Conservation (phyloP, 2,888 invertebrate species). For the Dexiosoma caninum region DNA sequence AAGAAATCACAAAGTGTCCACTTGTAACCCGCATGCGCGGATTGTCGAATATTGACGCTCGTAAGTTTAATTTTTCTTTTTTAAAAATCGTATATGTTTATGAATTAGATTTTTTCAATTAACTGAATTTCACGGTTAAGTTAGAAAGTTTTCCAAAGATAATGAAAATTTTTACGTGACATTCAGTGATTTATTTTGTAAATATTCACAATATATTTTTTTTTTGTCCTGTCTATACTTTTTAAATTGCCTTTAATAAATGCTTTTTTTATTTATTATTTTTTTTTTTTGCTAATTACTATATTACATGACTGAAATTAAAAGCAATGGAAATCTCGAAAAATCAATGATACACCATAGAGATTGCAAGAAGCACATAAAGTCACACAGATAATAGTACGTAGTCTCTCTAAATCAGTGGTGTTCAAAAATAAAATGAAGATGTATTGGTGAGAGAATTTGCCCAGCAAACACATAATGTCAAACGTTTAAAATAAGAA, state of each 20-base stretch:
- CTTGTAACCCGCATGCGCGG: constrained; percentile 38
- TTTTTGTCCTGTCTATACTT: constrained; percentile 47
- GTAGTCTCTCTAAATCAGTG: too few relatives aligned
- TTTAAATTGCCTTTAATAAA: constrained; percentile 46
- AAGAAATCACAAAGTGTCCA: constrained; percentile 1
- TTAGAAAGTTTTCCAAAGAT: too few relatives aligned
- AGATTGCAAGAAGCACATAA: too few relatives aligned
- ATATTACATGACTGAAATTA: too few relatives aligned
- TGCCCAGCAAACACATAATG: too few relatives aligned
- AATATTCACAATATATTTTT: neutral
- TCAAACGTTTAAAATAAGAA: too few relatives aligned
- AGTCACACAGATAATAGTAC: too few relatives aligned
- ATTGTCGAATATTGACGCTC: constrained; percentile 30
- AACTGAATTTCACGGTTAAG: neutral
- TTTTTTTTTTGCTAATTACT: too few relatives aligned
- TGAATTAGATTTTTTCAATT: neutral
- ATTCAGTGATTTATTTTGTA: neutral
- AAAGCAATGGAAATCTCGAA: too few relatives aligned
- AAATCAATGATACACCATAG: too few relatives aligned
- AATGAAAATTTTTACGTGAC: neutral
- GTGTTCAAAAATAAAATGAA: too few relatives aligned
- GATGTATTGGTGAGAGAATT: too few relatives aligned
- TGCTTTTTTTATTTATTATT: neutral
- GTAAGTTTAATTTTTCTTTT: constrained; percentile 41
- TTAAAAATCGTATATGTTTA: neutral